phyloP scores from a whole-genome alignment of 2,888 invertebrate genomes.

The Limnephilus marmoratus region DNA sequence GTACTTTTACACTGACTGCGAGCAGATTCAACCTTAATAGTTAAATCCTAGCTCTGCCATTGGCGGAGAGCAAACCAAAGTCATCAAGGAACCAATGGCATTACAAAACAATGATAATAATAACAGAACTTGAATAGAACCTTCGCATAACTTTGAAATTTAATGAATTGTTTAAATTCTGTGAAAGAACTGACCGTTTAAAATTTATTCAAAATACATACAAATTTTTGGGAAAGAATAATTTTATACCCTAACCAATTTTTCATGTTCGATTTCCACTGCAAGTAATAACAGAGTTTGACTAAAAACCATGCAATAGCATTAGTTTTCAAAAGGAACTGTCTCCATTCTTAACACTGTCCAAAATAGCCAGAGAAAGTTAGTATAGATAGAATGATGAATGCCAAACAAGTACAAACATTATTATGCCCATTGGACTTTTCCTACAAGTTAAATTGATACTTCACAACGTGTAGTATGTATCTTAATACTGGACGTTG shows the following conservation, averaged over 20 bases:
- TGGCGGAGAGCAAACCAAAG: too few relatives aligned
- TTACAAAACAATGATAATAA: too few relatives aligned
- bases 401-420: not conserved
- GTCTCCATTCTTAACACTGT: not conserved
- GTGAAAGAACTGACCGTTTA: too few relatives aligned
- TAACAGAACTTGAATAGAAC: too few relatives aligned
- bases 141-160: too few relatives aligned
- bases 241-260: not conserved
- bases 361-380: constrained; percentile 12
- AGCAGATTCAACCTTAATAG: too few relatives aligned
- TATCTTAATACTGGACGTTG: not conserved
- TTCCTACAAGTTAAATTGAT: not conserved
- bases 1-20: too few relatives aligned
- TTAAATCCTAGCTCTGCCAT: too few relatives aligned
- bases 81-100: too few relatives aligned
- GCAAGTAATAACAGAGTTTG: not conserved
- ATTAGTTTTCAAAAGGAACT: constrained; percentile 25
- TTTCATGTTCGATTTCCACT: not conserved
- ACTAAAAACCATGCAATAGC: constrained; percentile 33
- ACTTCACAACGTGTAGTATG: not conserved
- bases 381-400: constrained; percentile 16
- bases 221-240: not conserved
- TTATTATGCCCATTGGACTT: not conserved
- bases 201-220: not conserved
- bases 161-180: too few relatives aligned